phyloP scores from a whole-genome alignment of 2,797 vertebrate genomes.

The Eidolon dupreanum region DNA sequence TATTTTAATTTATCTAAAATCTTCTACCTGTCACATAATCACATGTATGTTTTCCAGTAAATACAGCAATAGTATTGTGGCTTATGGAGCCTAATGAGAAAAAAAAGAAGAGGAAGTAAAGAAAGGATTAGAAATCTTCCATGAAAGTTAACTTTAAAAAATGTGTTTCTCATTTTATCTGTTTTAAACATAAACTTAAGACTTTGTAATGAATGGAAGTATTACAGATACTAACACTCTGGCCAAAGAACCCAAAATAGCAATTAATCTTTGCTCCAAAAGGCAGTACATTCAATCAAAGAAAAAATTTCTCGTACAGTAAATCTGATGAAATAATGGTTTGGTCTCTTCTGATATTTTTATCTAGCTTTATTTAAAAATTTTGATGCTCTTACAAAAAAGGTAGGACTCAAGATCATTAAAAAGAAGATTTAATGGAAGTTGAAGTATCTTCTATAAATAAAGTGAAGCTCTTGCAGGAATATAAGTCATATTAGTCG shows the following conservation, averaged over 20 bases:
- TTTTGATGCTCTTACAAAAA: neutral
- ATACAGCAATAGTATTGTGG: neutral
- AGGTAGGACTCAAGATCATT: neutral
- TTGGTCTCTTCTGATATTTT: neutral
- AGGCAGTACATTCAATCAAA: slow-evolving; percentile 8
- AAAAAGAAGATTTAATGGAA: slow-evolving; percentile 51
- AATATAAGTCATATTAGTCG: neutral
- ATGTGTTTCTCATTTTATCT: neutral
- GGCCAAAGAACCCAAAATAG: neutral
- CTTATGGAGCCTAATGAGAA: neutral
- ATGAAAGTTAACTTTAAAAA: neutral
- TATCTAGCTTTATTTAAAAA: slow-evolving; percentile 34
- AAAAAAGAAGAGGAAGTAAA: neutral
- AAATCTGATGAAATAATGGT: slow-evolving; percentile 45
- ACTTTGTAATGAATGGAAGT: neutral
- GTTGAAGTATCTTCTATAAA: slow-evolving; percentile 56
- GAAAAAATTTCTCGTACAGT: neutral
- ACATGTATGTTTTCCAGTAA: neutral
- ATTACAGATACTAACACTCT: neutral
- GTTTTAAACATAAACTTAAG: neutral
- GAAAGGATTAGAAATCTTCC: neutral
- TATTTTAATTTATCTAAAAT: neutral
- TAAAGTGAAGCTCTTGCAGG: neutral
- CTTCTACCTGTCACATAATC: neutral
- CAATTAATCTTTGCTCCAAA: slow-evolving; percentile 56